Evolutionary conservation across 2,113 vertebrate genomes (phyloP).

Genomic region (Uria aalge): DNA sequence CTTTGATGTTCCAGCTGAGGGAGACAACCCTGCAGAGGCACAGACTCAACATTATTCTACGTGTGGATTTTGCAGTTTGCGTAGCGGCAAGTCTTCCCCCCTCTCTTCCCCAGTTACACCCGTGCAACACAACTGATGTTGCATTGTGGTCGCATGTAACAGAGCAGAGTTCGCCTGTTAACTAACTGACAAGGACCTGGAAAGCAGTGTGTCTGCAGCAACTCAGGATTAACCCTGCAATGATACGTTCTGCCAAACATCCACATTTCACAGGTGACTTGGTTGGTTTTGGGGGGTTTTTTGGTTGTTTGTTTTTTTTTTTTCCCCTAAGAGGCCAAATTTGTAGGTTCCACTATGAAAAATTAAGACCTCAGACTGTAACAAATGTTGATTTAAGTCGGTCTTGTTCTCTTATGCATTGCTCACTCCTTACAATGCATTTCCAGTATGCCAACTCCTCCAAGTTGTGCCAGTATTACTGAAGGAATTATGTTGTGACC

Average conservation of each 20-base stretch:
- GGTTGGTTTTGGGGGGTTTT: too few species aligned
- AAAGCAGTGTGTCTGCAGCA: neutral
- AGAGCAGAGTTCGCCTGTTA: neutral
- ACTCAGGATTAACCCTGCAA: neutral
- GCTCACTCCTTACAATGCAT: neutral
- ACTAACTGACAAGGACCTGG: neutral
- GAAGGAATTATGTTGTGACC: neutral
- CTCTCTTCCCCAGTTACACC: neutral
- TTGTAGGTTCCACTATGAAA: neutral
- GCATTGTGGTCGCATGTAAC: neutral
- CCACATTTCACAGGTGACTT: neutral
- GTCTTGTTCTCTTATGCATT: neutral
- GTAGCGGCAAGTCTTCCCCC: neutral
- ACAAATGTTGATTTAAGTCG: neutral
- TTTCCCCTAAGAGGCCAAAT: neutral
- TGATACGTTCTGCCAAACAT: neutral
- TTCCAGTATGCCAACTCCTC: neutral
- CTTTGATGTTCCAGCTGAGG: neutral
- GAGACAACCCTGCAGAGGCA: neutral
- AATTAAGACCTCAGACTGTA: neutral
- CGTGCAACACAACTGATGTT: neutral
- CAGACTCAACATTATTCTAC: neutral
- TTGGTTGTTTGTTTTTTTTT: too few species aligned
- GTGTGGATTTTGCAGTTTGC: neutral
- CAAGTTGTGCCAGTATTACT: neutral